Evolutionary conservation across 2,797 vertebrate genomes (phyloP).

Genomic region (Nyctibius grandis): DNA sequence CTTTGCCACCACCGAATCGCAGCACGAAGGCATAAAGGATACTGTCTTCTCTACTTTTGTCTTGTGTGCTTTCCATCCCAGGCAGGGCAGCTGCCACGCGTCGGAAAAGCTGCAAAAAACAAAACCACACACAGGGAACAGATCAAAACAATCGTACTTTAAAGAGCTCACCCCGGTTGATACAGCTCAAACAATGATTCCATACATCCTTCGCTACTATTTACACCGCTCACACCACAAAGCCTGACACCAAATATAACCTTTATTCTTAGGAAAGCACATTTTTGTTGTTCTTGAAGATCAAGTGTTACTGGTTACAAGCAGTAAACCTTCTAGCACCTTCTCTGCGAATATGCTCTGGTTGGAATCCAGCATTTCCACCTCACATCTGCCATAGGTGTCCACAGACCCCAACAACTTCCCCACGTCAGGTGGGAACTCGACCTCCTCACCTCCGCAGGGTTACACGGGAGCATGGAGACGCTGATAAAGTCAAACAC

Average conservation of each 20-base stretch:
- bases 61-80: conserved; percentile 98
- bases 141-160: not conserved
- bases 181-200: not conserved
- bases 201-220: not conserved
- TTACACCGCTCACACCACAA: not conserved
- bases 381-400: not conserved
- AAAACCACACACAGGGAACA: not conserved
- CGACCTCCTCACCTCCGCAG: not conserved
- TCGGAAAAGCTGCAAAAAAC: conserved; percentile 87
- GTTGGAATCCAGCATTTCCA: not conserved
- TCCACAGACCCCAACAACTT: not conserved
- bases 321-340: not conserved
- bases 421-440: fast-evolving
- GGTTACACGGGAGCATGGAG: not conserved
- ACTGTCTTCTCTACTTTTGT: conserved; percentile 99
- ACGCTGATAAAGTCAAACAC: not conserved
- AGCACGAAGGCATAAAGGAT: conserved; percentile 81
- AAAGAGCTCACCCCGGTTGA: not conserved
- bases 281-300: not conserved
- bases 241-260: conserved; percentile 38
- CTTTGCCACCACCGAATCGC: not conserved
- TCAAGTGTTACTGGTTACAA: not conserved
- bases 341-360: not conserved
- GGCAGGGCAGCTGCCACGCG: conserved; percentile 97
- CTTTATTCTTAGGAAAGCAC: not conserved